Evolutionary conservation across 2,888 invertebrate species (phyloP), one percentile per base, ranked within the genome.

Genomic region (Epistrophe grossulariae): DNA sequence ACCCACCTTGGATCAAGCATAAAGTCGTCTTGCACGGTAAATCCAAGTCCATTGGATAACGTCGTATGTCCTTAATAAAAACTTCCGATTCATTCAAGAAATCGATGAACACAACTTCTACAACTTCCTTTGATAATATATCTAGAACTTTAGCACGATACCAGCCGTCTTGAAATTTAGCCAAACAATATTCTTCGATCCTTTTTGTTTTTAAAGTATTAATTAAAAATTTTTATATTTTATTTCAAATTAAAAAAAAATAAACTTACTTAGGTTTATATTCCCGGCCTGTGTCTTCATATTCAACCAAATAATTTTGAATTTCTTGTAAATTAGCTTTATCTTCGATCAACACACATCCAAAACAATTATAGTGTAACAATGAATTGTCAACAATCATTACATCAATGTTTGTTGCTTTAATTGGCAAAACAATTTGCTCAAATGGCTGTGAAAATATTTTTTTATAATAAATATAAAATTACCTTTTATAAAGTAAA

Each of bases 121-220:
- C 89, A 24, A 73, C 59, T 45, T 88, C 68, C 0, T 71, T 57
- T 9, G 88, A 84, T 5, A 88, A 13, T 10, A 88, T 48, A 50
- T 73, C 82, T 1, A 88, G 72, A 0, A 85, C 90, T 64, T 89
- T 89, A n/a, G 89, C 90, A 9, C 90, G 90, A 88, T 90, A 90
- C 90, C 90, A 90, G 8, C 79, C 88, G 24, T 87, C 84, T 57
- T 90, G 88, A 55, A 50, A 90, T 15, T 84, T 88, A 8, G 90
- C 90, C 68, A 90, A 66, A 55, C 90, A 90, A 52, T 89, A 90
- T 84, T 90, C 90, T 9, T 90, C 82, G 31, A 84, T 31, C 28
- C 90, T 50, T 24, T 50, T 45, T 8, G 57, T 35, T 35, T 38
- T 8, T 15, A 50, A 55, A 43, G 43, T 13, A 55, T 35, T 2